phyloP scores from a whole-genome alignment of 2,113 vertebrate species.

The Tachuris rubrigastra region DNA sequence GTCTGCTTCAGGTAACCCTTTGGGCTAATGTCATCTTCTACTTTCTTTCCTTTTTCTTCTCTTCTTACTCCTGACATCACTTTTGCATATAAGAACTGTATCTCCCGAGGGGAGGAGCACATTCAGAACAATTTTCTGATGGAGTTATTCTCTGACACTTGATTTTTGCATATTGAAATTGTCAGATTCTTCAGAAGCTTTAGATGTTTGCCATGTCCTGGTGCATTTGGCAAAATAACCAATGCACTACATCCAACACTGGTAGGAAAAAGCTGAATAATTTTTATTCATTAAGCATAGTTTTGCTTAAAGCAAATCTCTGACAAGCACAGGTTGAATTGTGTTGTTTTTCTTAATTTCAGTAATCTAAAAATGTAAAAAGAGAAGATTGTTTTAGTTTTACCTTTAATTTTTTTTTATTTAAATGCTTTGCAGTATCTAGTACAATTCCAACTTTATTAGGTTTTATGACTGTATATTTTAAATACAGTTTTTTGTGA shows the following conservation, averaged over 20 bases:
- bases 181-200: neutral
- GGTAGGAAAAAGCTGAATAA: rapidly evolving
- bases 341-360: neutral
- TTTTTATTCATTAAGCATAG: neutral
- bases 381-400: neutral
- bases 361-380: neutral
- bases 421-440: neutral
- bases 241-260: neutral
- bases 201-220: neutral
- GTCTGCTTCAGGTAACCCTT: neutral
- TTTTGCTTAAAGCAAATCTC: neutral
- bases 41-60: neutral
- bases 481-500: neutral
- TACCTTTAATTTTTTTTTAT: neutral
- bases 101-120: neutral
- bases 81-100: neutral
- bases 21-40: neutral
- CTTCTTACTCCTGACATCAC: neutral
- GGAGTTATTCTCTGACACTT: neutral
- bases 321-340: neutral
- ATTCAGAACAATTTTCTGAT: neutral
- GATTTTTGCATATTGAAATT: neutral
- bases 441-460: neutral
- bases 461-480: neutral
- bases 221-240: neutral